Conservation (phyloP, 2,797 vertebrate genomes). For the Podargus strigoides region DNA sequence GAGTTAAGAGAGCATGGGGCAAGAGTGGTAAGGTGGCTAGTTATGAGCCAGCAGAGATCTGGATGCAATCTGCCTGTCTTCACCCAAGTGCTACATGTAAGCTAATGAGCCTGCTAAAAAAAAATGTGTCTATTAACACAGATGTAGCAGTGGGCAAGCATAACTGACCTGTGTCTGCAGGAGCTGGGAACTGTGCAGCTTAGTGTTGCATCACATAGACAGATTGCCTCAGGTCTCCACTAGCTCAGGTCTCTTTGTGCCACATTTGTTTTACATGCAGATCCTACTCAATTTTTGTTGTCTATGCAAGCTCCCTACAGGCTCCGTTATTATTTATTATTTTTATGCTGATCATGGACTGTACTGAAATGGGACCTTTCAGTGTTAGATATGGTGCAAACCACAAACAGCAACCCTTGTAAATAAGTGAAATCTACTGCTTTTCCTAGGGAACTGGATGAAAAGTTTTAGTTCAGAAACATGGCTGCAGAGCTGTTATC, state of each 20-base stretch:
- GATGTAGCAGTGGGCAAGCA: neutral
- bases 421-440: neutral
- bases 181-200: neutral
- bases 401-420: neutral
- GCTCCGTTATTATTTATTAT: neutral
- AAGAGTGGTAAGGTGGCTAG: neutral
- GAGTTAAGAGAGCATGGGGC: neutral
- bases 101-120: neutral
- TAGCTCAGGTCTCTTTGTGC: neutral
- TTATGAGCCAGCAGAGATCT: neutral
- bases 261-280: neutral
- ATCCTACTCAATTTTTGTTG: neutral
- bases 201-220: neutral
- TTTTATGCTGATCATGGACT: neutral
- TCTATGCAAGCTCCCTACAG: neutral
- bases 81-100: neutral
- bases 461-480: neutral
- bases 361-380: neutral
- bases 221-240: neutral
- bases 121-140: neutral
- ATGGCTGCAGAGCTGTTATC: neutral
- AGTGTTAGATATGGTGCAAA: neutral
- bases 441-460: neutral
- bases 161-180: neutral
- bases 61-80: neutral